These are phyloP conservation scores for Melipona bicolor DNA, from an alignment of 2,888 invertebrate genomes.

Conservation along the genomic window DNA sequence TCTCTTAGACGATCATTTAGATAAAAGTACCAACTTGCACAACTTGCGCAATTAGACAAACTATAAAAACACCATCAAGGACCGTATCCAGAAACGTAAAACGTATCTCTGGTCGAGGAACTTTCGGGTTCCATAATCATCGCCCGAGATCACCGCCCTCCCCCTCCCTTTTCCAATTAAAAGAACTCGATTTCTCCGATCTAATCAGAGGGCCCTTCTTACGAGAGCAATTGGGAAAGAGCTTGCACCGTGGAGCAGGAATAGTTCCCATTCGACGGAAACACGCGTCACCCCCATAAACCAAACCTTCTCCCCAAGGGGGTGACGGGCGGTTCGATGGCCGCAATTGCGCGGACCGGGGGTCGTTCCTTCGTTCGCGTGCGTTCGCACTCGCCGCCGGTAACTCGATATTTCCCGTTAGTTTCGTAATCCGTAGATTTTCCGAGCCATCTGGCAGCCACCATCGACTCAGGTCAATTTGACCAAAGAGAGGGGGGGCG, in stretches of 20 bases:
- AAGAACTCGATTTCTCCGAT: slow-evolving; percentile 30
- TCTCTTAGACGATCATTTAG: no score
- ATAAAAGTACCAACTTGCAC: neutral
- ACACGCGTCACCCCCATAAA: slow-evolving; percentile 31
- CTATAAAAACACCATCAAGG: neutral
- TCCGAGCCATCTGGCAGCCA: slow-evolving; percentile 77
- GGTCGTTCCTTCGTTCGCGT: slow-evolving; percentile 64
- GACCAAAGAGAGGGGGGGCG: neutral
- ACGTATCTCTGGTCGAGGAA: neutral
- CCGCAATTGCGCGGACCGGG: slow-evolving; percentile 64
- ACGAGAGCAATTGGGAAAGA: slow-evolving; percentile 15
- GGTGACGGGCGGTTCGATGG: slow-evolving; percentile 51
- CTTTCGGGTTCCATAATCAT: neutral
- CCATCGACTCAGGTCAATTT: slow-evolving; percentile 1
- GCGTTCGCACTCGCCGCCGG: slow-evolving; percentile 42
- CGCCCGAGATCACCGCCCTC: neutral
- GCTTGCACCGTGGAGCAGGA: neutral
- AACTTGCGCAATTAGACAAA: neutral
- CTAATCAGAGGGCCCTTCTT: slow-evolving; percentile 9
- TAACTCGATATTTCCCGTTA: slow-evolving; percentile 80
- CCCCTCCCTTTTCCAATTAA: slow-evolving; percentile 16
- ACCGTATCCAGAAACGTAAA: neutral
- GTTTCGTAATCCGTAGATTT: slow-evolving; percentile 79
- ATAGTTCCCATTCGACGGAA: slow-evolving; percentile 17
- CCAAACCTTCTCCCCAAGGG: neutral